A percentile compares a stretch with the other conserved stretches of the same genome.
Evolutionary conservation across 2,113 vertebrate genomes (phyloP).

Genomic region (Cyprinodon variegatus): DNA sequence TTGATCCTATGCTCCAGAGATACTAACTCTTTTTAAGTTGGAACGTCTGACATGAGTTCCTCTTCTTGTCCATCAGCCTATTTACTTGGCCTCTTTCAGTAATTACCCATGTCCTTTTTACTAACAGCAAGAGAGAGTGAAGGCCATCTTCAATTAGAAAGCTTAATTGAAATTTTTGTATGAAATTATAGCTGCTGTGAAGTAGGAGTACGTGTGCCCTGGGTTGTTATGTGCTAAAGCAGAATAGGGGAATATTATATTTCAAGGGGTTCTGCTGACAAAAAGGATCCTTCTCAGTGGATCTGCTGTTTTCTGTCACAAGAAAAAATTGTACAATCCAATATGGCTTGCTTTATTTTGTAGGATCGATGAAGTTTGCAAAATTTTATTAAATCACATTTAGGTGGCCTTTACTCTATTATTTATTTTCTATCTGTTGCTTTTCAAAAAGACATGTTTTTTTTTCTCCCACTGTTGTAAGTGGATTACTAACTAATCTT

Average conservation of each 20-base stretch:
- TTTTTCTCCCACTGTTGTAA: slow-evolving; percentile 60
- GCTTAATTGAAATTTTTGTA: slow-evolving; percentile 15
- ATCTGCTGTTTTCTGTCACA: slow-evolving; percentile 13
- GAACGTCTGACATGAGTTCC: slow-evolving; percentile 36
- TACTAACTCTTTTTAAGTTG: slow-evolving; percentile 37
- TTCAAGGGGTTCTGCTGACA: neutral
- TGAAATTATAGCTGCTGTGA: slow-evolving; percentile 24
- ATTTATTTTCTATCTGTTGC: slow-evolving; percentile 24
- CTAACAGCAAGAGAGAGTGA: slow-evolving; percentile 78
- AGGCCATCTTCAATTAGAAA: slow-evolving; percentile 37
- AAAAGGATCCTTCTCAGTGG: slow-evolving; percentile 1
- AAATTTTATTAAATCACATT: slow-evolving; percentile 41
- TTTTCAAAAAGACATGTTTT: slow-evolving; percentile 57
- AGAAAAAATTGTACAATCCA: neutral
- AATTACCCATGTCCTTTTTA: slow-evolving; percentile 74
- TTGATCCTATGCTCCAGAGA: slow-evolving; percentile 26
- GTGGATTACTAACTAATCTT: slow-evolving; percentile 76
- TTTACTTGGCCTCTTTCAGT: slow-evolving; percentile 46
- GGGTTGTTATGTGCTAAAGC: slow-evolving; percentile 11
- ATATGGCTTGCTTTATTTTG: slow-evolving; percentile 1
- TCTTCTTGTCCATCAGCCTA: slow-evolving; percentile 32
- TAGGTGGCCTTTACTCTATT: slow-evolving; percentile 51
- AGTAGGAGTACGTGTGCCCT: slow-evolving; percentile 17
- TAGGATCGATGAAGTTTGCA: slow-evolving; percentile 9
- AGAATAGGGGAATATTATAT: slow-evolving; percentile 3